A percentile compares a stretch with the other conserved stretches of the same genome.
Conservation (phyloP, 1,140 invertebrate species). For the Drosophila tristis region DNA sequence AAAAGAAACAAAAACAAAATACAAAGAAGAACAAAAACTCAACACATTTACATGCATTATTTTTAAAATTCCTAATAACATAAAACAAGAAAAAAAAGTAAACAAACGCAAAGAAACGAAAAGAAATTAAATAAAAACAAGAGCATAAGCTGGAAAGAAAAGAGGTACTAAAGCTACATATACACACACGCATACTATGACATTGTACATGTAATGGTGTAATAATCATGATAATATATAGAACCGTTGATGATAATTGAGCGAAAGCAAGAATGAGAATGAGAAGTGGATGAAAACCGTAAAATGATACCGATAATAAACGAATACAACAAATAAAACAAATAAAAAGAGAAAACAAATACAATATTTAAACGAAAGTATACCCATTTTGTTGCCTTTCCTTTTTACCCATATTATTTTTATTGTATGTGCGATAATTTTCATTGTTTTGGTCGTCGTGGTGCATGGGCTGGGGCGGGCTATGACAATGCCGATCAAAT, state of each 20-base stretch:
- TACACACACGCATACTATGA: conserved; percentile 47
- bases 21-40: conserved; percentile 18
- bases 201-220: conserved; percentile 67
- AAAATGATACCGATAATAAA: conserved; percentile 61
- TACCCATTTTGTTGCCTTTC: conserved; percentile 37
- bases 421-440: conserved; percentile 50
- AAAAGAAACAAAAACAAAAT: conserved; percentile 16
- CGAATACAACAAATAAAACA: conserved; percentile 49
- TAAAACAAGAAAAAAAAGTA: not conserved
- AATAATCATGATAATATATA: conserved; percentile 68
- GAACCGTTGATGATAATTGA: conserved; percentile 53
- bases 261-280: conserved; percentile 22
- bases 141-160: not conserved
- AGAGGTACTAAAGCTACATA: conserved; percentile 10
- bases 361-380: conserved; percentile 51
- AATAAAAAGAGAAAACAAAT: conserved; percentile 48
- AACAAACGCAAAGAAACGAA: too few relatives aligned
- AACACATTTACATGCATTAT: conserved; percentile 37
- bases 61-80: conserved; percentile 41
- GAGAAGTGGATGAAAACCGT: conserved; percentile 35
- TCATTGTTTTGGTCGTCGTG: conserved; percentile 10
- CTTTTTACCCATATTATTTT: conserved; percentile 36
- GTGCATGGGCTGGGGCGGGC: conserved; percentile 8
- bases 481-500: too few relatives aligned
- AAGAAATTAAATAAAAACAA: not conserved